Percentiles rank a stretch among this genome's conserved stretches.
Evolutionary conservation across 2,797 vertebrate species (phyloP).

Genomic region (Hirundo rustica): DNA sequence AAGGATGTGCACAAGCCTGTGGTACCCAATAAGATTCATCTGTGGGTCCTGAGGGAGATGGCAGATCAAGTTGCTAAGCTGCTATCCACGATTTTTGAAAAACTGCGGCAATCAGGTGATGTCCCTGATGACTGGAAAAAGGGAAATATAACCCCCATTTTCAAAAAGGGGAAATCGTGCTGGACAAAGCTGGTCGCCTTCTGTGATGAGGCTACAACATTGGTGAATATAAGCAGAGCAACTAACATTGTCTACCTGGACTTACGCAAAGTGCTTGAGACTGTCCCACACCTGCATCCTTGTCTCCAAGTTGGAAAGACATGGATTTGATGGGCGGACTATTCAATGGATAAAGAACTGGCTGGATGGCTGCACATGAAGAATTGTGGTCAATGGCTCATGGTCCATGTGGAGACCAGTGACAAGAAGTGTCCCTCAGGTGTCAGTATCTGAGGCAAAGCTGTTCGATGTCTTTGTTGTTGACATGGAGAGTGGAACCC

Average conservation of each 20-base stretch:
- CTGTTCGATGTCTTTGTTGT: neutral
- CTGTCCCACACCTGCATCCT: neutral
- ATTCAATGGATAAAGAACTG: neutral
- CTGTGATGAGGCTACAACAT: neutral
- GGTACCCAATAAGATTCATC: neutral
- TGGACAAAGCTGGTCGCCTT: neutral
- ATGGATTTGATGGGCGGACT: neutral
- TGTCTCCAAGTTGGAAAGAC: neutral
- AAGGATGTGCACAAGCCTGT: neutral
- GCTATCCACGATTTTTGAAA: neutral
- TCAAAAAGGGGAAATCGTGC: neutral
- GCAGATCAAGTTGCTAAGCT: neutral
- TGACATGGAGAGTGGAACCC: neutral
- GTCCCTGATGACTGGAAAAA: neutral
- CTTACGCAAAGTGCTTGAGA: neutral
- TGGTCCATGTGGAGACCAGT: neutral
- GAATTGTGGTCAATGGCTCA: neutral
- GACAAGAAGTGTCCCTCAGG: fast-evolving
- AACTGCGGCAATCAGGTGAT: neutral
- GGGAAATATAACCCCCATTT: neutral
- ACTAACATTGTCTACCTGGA: no score
- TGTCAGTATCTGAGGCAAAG: no score
- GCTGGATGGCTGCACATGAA: neutral
- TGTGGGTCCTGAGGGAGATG: neutral
- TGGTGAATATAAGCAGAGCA: neutral